Base-by-base conservation (phyloP, 2,113 vertebrate species). In the Eptesicus fuscus region DNA sequence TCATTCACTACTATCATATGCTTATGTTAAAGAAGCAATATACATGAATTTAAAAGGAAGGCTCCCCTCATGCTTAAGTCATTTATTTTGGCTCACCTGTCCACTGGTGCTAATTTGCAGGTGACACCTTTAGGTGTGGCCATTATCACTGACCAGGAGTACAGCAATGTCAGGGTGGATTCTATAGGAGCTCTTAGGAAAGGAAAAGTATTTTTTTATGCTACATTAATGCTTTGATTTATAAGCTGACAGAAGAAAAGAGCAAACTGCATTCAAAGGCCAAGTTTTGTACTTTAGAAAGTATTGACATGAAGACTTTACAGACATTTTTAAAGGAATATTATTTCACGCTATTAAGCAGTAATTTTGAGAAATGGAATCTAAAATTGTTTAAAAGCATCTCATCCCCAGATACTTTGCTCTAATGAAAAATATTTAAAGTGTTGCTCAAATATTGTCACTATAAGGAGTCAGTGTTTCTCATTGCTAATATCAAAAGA, bases 351-450 rank as follows among this genome's bases (percentile, higher is more conserved):
- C 5, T 47, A 86, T 83, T 90, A 90, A 76, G 37, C 20, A 17
- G 74, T 74, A 90, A 73, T 70, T 79, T 76, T 92, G 32, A 85
- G 32, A 88, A 76, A 16, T 51, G 23, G 30, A 74, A 94, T 71
- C 47, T 91, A 77, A 91, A 73, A 47, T 22, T 79, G 32, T 53
- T 85, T 83, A 65, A 88, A 92, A 83, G 18, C 5, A 47, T 47
- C 85, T 90, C 37, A 69, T 49, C 12, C 59, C 61, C 23, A 65
- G 40, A 76, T 8, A n/a, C 37, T 90, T 82, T 32, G 28, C 9
- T 95, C 10, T 35, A 86, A 63, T 91, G n/a, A 88, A 96, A 94
- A 91, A 56, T 83, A 53, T 70, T 76, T 83, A 13, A 89, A 95
- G 30, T 44, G 3, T 86, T 94, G 40, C 65, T 84, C 61, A 84